Evolutionary conservation across 2,797 vertebrate species (phyloP).

Genomic region (Botia almorhae): DNA sequence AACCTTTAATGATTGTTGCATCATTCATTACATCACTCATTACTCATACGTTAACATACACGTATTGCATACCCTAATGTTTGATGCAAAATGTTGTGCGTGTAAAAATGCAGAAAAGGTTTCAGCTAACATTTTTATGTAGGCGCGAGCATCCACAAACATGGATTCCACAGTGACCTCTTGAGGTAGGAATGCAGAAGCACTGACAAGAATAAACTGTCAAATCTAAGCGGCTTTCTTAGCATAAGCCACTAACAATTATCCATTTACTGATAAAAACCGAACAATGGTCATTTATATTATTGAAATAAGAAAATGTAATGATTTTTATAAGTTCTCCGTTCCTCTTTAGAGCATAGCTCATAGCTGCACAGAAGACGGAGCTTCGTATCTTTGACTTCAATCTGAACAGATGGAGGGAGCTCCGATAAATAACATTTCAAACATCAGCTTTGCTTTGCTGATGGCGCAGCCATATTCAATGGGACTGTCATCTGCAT

Average conservation of each 20-base stretch:
- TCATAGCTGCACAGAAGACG: constrained; percentile 42
- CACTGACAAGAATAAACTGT: constrained; percentile 27
- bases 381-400: constrained; percentile 58
- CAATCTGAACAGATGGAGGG: constrained; percentile 61
- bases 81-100: not conserved
- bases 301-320: not conserved
- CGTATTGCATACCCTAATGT: not conserved
- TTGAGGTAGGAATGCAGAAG: constrained; percentile 75
- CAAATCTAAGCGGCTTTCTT: not conserved
- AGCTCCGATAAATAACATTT: constrained; percentile 64
- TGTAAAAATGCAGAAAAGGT: not conserved
- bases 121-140: not conserved
- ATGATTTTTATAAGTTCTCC: not conserved
- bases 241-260: not conserved
- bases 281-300: not conserved
- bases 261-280: too few species aligned
- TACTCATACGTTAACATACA: too few species aligned
- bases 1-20: not conserved
- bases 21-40: too few species aligned
- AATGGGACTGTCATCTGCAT: constrained; percentile 68
- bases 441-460: constrained; percentile 71
- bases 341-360: constrained; percentile 13
- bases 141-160: constrained; percentile 50
- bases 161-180: constrained; percentile 82
- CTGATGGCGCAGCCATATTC: constrained; percentile 63